A percentile compares a stretch with the other conserved stretches of the same genome.
Conservation (phyloP, 1,140 invertebrate species). For the Antheraea mylitta region DNA sequence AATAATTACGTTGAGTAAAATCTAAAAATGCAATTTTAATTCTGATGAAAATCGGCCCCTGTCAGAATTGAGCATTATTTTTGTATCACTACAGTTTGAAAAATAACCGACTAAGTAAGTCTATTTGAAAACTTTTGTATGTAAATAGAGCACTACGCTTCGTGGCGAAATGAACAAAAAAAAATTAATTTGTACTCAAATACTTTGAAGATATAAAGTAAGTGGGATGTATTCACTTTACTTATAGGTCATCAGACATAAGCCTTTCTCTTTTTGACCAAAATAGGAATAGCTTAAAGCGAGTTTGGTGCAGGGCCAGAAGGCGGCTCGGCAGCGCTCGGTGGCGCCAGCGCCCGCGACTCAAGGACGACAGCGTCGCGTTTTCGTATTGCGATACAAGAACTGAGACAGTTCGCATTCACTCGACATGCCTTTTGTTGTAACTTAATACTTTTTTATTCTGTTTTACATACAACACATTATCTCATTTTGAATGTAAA, state of each 20-base stretch:
- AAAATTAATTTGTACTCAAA: too few relatives aligned
- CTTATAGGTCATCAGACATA: constrained; percentile 3
- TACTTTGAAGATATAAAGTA: too few relatives aligned
- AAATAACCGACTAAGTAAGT: too few relatives aligned
- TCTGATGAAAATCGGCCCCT: too few relatives aligned
- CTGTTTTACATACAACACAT: neutral
- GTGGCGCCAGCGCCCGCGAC: constrained; percentile 47
- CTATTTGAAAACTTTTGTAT: too few relatives aligned
- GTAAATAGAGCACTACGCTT: too few relatives aligned
- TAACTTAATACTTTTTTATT: neutral
- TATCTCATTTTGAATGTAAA: neutral
- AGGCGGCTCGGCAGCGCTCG: constrained; percentile 14
- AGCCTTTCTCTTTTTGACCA: constrained; percentile 29
- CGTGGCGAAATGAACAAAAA: too few relatives aligned
- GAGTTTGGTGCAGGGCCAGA: constrained; percentile 23
- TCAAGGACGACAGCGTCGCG: constrained; percentile 48
- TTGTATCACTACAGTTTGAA: too few relatives aligned
- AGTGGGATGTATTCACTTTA: constrained; percentile 5
- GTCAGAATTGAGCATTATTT: too few relatives aligned
- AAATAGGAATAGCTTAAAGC: constrained; percentile 29
- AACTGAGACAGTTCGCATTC: constrained; percentile 6
- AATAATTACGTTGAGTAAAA: too few relatives aligned
- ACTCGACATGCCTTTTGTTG: neutral
- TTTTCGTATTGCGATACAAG: neutral
- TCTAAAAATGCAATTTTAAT: too few relatives aligned